Percentiles rank a stretch among this genome's conserved stretches.
phyloP scores from a whole-genome alignment of 2,797 vertebrate genomes.

The Cynopterus sphinx region DNA sequence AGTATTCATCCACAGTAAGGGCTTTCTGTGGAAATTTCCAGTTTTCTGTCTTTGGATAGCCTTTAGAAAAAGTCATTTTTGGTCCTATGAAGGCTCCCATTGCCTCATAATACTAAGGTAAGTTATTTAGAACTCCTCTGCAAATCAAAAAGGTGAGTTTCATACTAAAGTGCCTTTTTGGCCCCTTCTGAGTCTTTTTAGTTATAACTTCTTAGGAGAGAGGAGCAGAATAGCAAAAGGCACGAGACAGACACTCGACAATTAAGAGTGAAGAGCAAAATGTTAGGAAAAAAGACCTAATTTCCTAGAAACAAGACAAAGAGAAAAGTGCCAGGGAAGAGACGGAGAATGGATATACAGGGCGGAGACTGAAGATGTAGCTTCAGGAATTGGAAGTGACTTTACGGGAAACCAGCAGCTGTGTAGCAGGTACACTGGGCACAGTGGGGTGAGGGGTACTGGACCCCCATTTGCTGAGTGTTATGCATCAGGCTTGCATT shows the following conservation, averaged over 20 bases:
- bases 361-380: neutral
- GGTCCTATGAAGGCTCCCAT: neutral
- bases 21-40: constrained; percentile 30
- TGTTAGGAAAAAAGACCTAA: neutral
- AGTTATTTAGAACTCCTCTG: neutral
- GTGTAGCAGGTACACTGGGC: neutral
- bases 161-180: neutral
- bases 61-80: neutral
- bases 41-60: neutral
- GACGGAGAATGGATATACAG: neutral
- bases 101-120: neutral
- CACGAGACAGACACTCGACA: neutral
- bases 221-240: neutral
- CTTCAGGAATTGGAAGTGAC: neutral
- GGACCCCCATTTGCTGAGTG: fast-evolving
- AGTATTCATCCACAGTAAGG: neutral
- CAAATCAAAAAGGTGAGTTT: neutral
- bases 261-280: neutral
- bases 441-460: neutral
- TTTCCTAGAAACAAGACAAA: neutral
- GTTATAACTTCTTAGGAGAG: neutral
- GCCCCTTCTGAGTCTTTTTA: neutral
- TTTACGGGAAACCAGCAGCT: neutral
- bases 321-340: neutral
- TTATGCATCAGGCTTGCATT: neutral